Evolutionary conservation across 2,797 vertebrate species (phyloP).

Genomic region (Danio jaintianensis): DNA sequence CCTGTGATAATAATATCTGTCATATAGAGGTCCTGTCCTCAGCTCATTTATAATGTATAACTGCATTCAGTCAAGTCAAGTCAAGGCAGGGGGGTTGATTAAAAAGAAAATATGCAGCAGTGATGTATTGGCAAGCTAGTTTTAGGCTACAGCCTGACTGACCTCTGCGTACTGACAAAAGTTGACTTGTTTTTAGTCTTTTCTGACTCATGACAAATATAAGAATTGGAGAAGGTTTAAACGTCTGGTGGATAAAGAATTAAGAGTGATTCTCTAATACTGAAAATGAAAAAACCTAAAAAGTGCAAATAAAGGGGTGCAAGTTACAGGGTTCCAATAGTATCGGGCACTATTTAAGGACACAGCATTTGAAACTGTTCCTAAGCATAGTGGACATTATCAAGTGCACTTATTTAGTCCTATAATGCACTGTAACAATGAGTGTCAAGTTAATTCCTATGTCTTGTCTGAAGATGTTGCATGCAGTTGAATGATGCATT

Average conservation of each 20-base stretch:
- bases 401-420: too few species aligned
- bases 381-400: too few species aligned
- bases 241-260: not conserved
- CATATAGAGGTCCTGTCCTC: conserved; percentile 7
- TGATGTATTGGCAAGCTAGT: not conserved
- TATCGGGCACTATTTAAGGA: not conserved
- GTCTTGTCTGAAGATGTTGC: too few species aligned
- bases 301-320: not conserved
- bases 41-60: conserved; percentile 34
- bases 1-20: conserved; percentile 27
- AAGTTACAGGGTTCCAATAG: not conserved
- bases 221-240: not conserved
- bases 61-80: not conserved
- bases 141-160: not conserved
- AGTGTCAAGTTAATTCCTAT: too few species aligned
- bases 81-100: conserved; percentile 3
- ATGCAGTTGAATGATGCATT: too few species aligned
- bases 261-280: not conserved
- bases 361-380: too few species aligned
- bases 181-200: not conserved
- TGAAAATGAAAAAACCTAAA: not conserved
- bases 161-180: not conserved
- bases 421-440: too few species aligned
- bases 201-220: not conserved
- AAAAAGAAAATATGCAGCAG: not conserved